These are phyloP conservation scores for Erebia aethiops DNA, from an alignment of 2,888 invertebrate genomes.

Conservation along the genomic window DNA sequence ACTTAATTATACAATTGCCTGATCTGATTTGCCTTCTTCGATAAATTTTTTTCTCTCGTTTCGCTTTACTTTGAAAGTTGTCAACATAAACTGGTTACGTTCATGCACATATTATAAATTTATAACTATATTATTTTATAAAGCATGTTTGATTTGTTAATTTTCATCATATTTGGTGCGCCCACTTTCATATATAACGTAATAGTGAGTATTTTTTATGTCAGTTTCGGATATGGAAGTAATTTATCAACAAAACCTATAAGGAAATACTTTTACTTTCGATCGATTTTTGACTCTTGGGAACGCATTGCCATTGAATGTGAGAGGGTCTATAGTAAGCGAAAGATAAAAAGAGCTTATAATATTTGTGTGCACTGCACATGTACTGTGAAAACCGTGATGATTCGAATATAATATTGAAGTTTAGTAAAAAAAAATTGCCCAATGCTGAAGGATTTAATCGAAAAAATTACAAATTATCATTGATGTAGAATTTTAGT, in stretches of 20 bases:
- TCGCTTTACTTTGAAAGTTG: slow-evolving; percentile 3
- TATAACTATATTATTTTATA: neutral
- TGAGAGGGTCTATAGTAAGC: neutral
- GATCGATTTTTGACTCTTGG: neutral
- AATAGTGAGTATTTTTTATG: neutral
- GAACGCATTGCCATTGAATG: slow-evolving; percentile 7
- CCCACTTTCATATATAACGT: neutral
- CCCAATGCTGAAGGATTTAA: no score
- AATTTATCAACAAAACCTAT: neutral
- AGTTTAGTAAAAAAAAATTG: no score
- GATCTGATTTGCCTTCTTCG: neutral
- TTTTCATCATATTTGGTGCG: neutral
- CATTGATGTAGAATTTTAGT: no score
- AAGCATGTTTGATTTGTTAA: slow-evolving; percentile 3
- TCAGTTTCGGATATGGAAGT: slow-evolving; percentile 19
- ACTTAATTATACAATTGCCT: no score
- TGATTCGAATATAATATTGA: no score
- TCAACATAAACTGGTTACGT: no score
- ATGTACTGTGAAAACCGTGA: no score
- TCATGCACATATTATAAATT: no score
- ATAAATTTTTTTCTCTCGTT: neutral
- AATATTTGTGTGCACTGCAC: no score
- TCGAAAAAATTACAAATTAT: no score
- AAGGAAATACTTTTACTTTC: slow-evolving; percentile 15
- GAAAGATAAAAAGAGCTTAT: neutral